Evolutionary conservation across 2,797 vertebrate genomes (phyloP), one percentile per base, ranked within the genome.

Genomic region (Otolemur crassicaudatus): DNA sequence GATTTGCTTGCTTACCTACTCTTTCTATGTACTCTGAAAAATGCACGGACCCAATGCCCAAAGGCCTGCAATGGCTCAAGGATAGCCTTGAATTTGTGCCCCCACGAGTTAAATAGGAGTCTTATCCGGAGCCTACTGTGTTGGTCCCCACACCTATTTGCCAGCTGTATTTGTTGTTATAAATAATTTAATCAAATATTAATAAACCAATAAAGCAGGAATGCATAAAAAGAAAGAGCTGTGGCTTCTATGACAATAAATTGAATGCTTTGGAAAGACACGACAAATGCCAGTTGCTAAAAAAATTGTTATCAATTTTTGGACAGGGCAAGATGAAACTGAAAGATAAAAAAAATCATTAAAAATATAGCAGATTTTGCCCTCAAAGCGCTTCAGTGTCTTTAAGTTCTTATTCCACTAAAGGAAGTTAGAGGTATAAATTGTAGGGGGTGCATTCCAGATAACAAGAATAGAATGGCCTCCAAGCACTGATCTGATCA

Each of bases 151-250:
- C 46, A 90, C 77, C 75, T 73, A 82, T 91, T 75, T 90, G 67
- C 60, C 90, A 94, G 65, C 65, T 95, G 69, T 70, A 63, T 79
- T 60, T 85, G 27, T 77, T 69, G 75, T 82, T 63, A 80, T 72
- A 87, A 73, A 84, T 67, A 95, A 76, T 82, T 77, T 86, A 95
- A 76, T 79, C 87, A 95, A 96, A 95, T 92, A 97, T 94, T 94
- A 90, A 96, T 86, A 94, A 95, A 53, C 92, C 29, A 34, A 8
- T 72, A 46, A 63, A 80, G 53, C 46, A 76, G 81, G 58, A 80
- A 87, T 60, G 56, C 77, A 87, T 81, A 87, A 80, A 94, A 91
- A 53, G 69, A 91, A 89, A 91, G 63, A 85, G 65, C 56, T 37
- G 27, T 19, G 85, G 70, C 72, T 95, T 67, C 43, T 27, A 27